phyloP scores from a whole-genome alignment of 2,888 invertebrate genomes.

The Phortica magna region DNA sequence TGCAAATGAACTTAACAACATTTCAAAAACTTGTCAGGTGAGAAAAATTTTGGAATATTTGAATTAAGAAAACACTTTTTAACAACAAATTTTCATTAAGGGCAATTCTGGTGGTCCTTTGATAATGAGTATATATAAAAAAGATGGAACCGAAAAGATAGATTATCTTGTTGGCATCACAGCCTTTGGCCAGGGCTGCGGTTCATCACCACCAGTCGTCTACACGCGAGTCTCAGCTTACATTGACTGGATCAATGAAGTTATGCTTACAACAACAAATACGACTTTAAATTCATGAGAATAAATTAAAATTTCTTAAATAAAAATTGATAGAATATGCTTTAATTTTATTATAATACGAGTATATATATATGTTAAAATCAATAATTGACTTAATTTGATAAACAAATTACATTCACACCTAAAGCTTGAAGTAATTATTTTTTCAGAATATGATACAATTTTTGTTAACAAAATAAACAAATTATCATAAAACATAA shows the following conservation, averaged over 20 bases:
- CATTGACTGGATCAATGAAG: constrained; percentile 42
- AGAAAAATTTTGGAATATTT: not conserved
- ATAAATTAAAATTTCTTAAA: too few relatives aligned
- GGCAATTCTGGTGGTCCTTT: constrained; percentile 21
- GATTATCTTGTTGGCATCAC: constrained; percentile 54
- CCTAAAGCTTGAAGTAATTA: too few relatives aligned
- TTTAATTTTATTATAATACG: too few relatives aligned
- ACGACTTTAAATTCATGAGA: too few relatives aligned
- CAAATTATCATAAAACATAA: too few relatives aligned
- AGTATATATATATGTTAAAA: too few relatives aligned
- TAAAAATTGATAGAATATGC: too few relatives aligned
- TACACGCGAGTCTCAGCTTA: constrained; percentile 47
- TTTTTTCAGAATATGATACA: too few relatives aligned
- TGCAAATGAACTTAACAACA: constrained; percentile 35
- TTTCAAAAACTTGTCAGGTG: constrained; percentile 16
- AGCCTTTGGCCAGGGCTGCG: constrained; percentile 52
- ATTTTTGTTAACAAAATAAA: too few relatives aligned
- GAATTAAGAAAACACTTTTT: not conserved
- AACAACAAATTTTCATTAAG: not conserved
- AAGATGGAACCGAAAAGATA: constrained; percentile 17
- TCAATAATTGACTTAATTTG: too few relatives aligned
- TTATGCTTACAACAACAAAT: too few relatives aligned
- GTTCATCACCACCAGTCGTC: constrained; percentile 36
- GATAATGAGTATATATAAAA: constrained; percentile 12
- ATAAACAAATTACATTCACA: too few relatives aligned